Conservation (phyloP, 2,113 vertebrate species). For the Onychostoma macrolepis region DNA sequence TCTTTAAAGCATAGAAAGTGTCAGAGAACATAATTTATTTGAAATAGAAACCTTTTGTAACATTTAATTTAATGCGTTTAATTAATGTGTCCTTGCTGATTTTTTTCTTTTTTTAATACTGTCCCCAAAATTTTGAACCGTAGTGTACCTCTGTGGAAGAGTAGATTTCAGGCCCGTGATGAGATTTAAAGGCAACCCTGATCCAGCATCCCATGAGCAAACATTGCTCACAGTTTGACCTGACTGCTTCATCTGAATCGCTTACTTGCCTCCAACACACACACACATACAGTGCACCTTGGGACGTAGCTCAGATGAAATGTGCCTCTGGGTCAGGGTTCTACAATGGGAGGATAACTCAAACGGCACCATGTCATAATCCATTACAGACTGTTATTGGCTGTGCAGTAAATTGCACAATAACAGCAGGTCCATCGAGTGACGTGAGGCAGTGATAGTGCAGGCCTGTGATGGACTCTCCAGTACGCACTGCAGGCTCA, state of each 20-base stretch:
- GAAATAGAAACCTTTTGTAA: background rate
- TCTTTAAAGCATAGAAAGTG: background rate
- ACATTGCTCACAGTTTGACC: conserved; percentile 12
- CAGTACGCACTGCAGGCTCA: conserved; percentile 62
- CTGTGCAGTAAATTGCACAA: conserved; percentile 72
- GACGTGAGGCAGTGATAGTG: conserved; percentile 62
- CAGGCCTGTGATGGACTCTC: conserved; percentile 49
- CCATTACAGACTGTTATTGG: conserved; percentile 70
- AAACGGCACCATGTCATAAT: conserved; percentile 74
- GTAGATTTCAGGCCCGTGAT: background rate
- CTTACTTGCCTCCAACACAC: background rate
- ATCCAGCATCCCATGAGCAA: background rate
- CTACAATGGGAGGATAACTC: conserved; percentile 70
- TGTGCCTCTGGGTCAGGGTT: conserved; percentile 51
- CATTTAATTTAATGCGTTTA: background rate
- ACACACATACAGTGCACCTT: background rate
- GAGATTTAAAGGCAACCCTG: background rate
- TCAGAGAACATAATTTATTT: background rate
- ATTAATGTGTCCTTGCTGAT: background rate
- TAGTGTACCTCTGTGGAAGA: background rate
- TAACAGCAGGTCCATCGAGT: conserved; percentile 64
- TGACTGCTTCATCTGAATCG: conserved; percentile 1
- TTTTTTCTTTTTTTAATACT: no score
- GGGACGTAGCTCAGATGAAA: conserved; percentile 36
- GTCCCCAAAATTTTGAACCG: background rate